Evolutionary conservation across 2,797 vertebrate genomes (phyloP), one percentile per base, ranked within the genome.

Genomic region (Enteromius viviparus): DNA sequence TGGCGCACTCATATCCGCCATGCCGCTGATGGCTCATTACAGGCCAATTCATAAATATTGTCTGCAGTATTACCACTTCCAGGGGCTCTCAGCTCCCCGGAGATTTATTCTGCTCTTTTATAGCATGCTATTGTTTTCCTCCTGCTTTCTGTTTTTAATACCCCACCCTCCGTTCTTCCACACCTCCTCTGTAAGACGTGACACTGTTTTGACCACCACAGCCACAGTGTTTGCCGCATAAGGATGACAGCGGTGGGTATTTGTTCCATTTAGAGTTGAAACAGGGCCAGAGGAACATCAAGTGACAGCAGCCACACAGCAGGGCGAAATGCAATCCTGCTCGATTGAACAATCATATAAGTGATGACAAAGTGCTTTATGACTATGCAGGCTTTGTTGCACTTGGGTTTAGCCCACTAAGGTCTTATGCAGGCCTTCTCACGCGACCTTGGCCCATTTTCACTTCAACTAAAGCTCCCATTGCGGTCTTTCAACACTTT

Each of bases 361-460:
- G 93, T 88, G 92, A 93, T 93, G 93, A 94, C 93, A 94, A 94
- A 93, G 92, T 94, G 91, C 91, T 95, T 95, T 92, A 94, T 92
- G 92, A 91, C 91, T 90, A 91, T 91, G 90, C 89, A 78, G 62
- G 69, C 40, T 65, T 79, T 65, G 69, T 75, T 74, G 64, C 40
- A 77, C 45, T 72, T 78, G 32, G 68, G 42, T 72, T 78, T 84
- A 72, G 90, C 87, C 86, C 87, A 89, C 85, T 88, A 87, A 93
- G 90, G 91, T 89, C 91, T 91, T 91, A 92, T 88, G 91, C 89
- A 85, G 88, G 65, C 90, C 86, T 89, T 86, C 88, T 88, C 90
- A 82, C 68, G 86, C 88, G 91, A 94, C 93, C 92, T 93, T 94
- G 92, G 88, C 88, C 88, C 89, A 88, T 93, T 94, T 92, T 91